Conservation (phyloP, 2,113 vertebrate species). For the Odontophorus gujanensis region DNA sequence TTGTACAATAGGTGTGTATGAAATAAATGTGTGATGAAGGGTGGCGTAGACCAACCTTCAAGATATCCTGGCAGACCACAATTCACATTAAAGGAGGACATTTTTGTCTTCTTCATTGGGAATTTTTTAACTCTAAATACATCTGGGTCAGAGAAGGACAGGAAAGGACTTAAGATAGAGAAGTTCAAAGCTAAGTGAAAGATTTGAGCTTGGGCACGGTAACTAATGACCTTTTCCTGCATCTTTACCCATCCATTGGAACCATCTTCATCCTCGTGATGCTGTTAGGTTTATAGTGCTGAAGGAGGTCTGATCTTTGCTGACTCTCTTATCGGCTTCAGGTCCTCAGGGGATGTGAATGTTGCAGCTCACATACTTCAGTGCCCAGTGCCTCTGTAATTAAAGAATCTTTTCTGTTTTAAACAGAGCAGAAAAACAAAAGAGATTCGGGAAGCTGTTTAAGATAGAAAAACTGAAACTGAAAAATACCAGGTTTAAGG, state of each 20-base stretch:
- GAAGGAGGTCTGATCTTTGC: not conserved
- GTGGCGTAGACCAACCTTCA: not conserved
- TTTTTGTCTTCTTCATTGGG: not conserved
- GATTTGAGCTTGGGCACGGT: not conserved
- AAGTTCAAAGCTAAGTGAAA: not conserved
- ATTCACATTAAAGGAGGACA: not conserved
- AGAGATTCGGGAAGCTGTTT: constrained; percentile 70
- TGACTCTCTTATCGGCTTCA: not conserved
- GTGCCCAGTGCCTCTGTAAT: not conserved
- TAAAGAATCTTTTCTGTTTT: constrained; percentile 28
- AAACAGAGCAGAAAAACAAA: constrained; percentile 67
- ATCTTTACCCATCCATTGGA: not conserved
- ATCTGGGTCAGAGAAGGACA: not conserved
- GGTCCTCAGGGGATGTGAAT: not conserved
- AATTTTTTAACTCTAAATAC: not conserved
- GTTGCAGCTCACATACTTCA: not conserved
- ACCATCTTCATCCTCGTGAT: not conserved
- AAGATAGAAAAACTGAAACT: constrained; percentile 75
- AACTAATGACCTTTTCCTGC: not conserved
- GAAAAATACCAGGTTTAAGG: constrained; percentile 67
- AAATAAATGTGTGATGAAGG: not conserved
- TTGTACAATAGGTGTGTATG: no score
- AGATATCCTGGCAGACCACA: not conserved
- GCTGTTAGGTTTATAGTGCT: not conserved
- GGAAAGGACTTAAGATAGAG: not conserved